phyloP scores from a whole-genome alignment of 2,797 vertebrate species.

The Meda fulgida region DNA sequence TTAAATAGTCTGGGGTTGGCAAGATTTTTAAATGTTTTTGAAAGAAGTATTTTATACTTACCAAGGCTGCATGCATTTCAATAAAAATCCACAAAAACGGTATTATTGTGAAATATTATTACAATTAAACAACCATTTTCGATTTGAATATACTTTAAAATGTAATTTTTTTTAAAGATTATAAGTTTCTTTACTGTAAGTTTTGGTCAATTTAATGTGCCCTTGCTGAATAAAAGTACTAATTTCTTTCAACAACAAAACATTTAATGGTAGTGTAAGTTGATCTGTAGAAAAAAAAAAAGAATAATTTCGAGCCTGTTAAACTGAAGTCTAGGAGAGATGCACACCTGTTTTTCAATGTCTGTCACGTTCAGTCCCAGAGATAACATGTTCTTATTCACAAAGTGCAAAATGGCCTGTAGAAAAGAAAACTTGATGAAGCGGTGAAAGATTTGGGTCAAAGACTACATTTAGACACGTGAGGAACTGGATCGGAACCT shows the following conservation, averaged over 20 bases:
- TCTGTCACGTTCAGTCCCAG: slow-evolving; percentile 86
- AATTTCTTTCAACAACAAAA: background rate
- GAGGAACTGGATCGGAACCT: slow-evolving; percentile 75
- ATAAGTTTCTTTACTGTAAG: background rate
- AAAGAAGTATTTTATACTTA: too few species aligned
- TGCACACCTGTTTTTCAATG: slow-evolving; percentile 85
- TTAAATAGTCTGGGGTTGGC: too few species aligned
- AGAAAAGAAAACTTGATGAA: slow-evolving; percentile 23
- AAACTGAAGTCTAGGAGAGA: background rate
- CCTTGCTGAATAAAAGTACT: background rate
- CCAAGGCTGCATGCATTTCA: too few species aligned
- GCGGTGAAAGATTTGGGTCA: background rate
- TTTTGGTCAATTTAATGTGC: background rate
- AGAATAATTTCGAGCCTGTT: too few species aligned
- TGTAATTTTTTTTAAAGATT: too few species aligned
- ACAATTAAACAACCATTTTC: too few species aligned
- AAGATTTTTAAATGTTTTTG: too few species aligned
- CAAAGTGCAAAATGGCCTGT: slow-evolving; percentile 87
- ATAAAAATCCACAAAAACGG: too few species aligned
- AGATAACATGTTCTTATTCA: slow-evolving; percentile 84
- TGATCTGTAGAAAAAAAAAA: background rate
- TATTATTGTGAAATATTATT: too few species aligned
- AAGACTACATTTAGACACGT: background rate
- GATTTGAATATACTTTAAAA: too few species aligned
- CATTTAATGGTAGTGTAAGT: too few species aligned